Evolutionary conservation across 2,113 vertebrate species (phyloP).

Genomic region (Pionites leucogaster): DNA sequence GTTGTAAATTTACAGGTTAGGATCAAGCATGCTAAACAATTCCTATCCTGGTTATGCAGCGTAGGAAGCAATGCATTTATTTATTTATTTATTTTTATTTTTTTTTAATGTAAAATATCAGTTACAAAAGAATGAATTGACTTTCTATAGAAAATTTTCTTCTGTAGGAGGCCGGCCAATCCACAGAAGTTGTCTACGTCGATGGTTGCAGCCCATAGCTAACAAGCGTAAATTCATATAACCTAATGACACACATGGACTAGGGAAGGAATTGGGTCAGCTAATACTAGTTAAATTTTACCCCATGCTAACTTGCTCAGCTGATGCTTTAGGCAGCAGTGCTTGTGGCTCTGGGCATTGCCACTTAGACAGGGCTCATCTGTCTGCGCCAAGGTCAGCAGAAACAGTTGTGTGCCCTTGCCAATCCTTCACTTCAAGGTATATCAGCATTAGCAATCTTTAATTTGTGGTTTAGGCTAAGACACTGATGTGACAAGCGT

Average conservation of each 20-base stretch:
- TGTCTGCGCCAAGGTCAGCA: not conserved
- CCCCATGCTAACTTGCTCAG: not conserved
- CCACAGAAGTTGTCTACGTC: rapidly evolving
- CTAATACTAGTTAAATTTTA: not conserved
- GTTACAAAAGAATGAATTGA: not conserved
- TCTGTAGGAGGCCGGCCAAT: not conserved
- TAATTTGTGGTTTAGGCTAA: not conserved
- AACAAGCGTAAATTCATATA: rapidly evolving
- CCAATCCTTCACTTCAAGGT: not conserved
- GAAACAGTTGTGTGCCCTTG: rapidly evolving
- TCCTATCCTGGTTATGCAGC: not conserved
- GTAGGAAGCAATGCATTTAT: rapidly evolving
- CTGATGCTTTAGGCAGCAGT: not conserved
- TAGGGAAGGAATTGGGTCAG: not conserved
- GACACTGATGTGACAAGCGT: not conserved
- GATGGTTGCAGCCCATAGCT: rapidly evolving
- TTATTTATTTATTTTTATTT: not conserved
- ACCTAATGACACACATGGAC: not conserved
- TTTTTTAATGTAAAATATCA: not conserved
- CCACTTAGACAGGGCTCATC: not conserved
- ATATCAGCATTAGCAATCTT: not conserved
- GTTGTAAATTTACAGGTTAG: not conserved
- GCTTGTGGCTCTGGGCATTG: not conserved
- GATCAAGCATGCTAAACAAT: not conserved
- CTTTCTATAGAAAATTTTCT: not conserved